Evolutionary conservation across 2,888 invertebrate genomes (phyloP), one percentile per base, ranked within the genome.

Genomic region (Ischnus inquisitorius): DNA sequence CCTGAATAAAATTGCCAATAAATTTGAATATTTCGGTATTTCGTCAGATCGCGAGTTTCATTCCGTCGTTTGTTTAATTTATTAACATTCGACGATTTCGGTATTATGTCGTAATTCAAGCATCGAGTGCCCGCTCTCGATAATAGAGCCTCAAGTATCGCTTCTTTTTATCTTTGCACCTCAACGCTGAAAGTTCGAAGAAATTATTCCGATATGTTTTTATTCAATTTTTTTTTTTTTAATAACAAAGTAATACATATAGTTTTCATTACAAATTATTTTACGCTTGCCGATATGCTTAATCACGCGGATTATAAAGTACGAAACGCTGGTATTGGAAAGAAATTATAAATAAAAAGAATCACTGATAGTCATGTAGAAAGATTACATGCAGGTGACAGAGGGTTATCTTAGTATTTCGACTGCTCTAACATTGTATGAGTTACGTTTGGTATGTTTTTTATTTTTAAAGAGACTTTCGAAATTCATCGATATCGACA

Each of bases 341-440:
- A 34, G n/a, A n/a, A n/a, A n/a, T n/a, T n/a, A n/a, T n/a, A n/a
- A n/a, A n/a, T n/a, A 72, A 71, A 48, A 16, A 25, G 25, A 19
- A 16, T 8, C 22, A 3, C 51, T 28, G 41, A 72, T 54, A 43
- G 46, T 28, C 43, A 54, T 3, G 14, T 16, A 41, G 48, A 22
- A 54, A 12, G 54, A n/a, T 43, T 46, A 3, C 41, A 39, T 43
- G 34, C 72, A 67, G 19, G 67, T 74, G 54, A 46, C 39, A n/a
- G 14, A 25, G 46, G 65, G 67, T 67, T 79, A 79, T 79, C 65
- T n/a, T 57, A 54, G 34, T 57, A 72, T 76, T 76, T 41, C n/a
- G 6, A 8, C 19, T 3, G 25, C 19, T 5, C 43, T 74, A 74
- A 64, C 14, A 28, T 64, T 8, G 57, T 46, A 19, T 16, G n/a